A percentile compares a stretch with the other conserved stretches of the same genome.
phyloP scores from a whole-genome alignment of 2,113 vertebrate species.

The Mesoclemmys tuberculata region DNA sequence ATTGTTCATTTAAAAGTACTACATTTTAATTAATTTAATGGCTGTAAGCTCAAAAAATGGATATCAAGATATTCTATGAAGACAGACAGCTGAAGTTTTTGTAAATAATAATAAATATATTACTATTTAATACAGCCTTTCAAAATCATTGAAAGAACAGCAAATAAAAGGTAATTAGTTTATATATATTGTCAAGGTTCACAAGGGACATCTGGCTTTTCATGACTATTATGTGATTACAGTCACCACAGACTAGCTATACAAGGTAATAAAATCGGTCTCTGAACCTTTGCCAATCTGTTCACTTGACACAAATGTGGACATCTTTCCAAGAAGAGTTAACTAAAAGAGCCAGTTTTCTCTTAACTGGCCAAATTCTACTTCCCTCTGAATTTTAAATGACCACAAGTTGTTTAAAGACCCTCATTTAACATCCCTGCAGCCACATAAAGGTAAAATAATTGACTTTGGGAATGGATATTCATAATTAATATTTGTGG shows the following conservation, averaged over 20 bases:
- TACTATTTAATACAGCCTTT: conserved; percentile 52
- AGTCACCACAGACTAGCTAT: conserved; percentile 51
- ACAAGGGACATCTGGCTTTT: conserved; percentile 73
- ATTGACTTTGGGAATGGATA: conserved; percentile 18
- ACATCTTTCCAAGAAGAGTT: conserved; percentile 33
- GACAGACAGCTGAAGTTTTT: conserved; percentile 37
- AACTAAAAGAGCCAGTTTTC: conserved; percentile 14
- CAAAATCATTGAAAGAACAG: conserved; percentile 54
- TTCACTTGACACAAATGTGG: conserved; percentile 20
- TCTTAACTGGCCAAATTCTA: not conserved
- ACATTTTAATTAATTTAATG: conserved; percentile 19
- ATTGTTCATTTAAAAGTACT: not conserved
- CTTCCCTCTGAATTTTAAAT: conserved; percentile 27
- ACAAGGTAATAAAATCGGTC: conserved; percentile 65
- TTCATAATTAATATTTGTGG: conserved; percentile 46
- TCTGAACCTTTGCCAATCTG: conserved; percentile 68
- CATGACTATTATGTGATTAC: conserved; percentile 65
- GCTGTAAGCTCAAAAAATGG: not conserved
- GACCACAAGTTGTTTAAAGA: conserved; percentile 5
- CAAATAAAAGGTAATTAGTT: conserved; percentile 70
- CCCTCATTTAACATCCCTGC: not conserved
- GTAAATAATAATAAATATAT: conserved; percentile 62
- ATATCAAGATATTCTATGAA: not conserved
- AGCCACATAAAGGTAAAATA: conserved; percentile 43
- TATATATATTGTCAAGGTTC: conserved; percentile 69